Conservation (phyloP, 2,888 invertebrate species). For the Athetis lepigone region DNA sequence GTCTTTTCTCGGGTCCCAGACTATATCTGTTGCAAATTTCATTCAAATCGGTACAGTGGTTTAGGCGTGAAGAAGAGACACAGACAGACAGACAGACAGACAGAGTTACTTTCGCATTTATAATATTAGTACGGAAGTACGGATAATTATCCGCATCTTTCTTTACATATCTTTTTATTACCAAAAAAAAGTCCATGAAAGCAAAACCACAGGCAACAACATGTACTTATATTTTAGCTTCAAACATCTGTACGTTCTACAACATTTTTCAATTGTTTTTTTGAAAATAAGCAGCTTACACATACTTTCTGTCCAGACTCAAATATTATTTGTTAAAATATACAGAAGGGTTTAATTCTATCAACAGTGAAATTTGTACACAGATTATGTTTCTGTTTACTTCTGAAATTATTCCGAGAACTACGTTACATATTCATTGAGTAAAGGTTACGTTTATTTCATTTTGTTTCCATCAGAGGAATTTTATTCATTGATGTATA, state of each 20-base stretch:
- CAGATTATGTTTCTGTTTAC: constrained; percentile 30
- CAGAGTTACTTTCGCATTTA: too few species aligned
- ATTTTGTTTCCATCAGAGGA: background rate
- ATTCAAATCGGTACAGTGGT: too few species aligned
- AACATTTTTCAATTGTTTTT: constrained; percentile 25
- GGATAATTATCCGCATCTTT: too few species aligned
- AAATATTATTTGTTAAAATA: constrained; percentile 20
- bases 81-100: too few species aligned
- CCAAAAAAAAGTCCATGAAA: too few species aligned
- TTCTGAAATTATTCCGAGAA: constrained; percentile 32
- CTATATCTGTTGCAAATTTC: too few species aligned
- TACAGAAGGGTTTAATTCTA: constrained; percentile 6
- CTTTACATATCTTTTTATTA: too few species aligned
- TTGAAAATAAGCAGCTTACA: constrained; percentile 32
- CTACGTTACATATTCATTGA: constrained; percentile 2
- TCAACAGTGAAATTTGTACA: constrained; percentile 1
- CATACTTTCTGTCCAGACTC: constrained; percentile 1
- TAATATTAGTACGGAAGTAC: too few species aligned
- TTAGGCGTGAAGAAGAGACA: too few species aligned
- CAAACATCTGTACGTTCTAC: background rate
- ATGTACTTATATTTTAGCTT: too few species aligned
- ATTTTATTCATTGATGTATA: background rate
- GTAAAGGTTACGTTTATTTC: background rate
- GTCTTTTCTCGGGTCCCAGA: too few species aligned
- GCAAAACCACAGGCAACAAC: too few species aligned